Percentiles rank a stretch among this genome's conserved stretches.
These are phyloP conservation scores for Nemopilema nomurai DNA, from an alignment of 30 jellyfish, hydroid and myxozoan genomes.

Conservation along the genomic window DNA sequence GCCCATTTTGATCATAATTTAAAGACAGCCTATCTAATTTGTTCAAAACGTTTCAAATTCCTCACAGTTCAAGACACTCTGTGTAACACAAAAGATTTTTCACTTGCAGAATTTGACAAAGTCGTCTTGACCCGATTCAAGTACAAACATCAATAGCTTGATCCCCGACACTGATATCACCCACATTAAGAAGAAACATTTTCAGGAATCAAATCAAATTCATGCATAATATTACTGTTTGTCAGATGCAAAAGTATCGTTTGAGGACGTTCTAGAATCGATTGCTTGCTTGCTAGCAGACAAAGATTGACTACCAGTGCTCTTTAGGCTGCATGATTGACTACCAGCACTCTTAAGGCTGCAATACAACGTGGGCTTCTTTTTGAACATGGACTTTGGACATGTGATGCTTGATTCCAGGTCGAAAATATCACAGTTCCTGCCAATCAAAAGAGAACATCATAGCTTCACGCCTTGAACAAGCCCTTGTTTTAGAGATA, in stretches of 20 bases:
- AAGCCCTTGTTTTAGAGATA: neutral
- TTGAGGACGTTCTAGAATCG: neutral
- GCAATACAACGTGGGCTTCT: neutral
- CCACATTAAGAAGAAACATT: neutral
- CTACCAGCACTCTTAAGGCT: neutral
- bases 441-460: neutral
- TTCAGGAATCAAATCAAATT: neutral
- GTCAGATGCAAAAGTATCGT: neutral
- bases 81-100: too few species aligned
- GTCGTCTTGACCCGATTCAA: too few species aligned
- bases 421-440: constrained; percentile 1
- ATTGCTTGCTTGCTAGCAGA: neutral
- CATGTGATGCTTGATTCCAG: neutral
- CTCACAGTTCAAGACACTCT: too few species aligned
- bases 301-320: neutral
- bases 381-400: neutral
- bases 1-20: too few species aligned
- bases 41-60: too few species aligned
- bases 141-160: too few species aligned
- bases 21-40: too few species aligned
- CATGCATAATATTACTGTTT: neutral
- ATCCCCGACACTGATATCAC: neutral
- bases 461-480: neutral
- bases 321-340: neutral
- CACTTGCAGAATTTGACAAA: too few species aligned